Base-by-base conservation (phyloP, 2,797 vertebrate species). In the Gambelia wislizenii region DNA sequence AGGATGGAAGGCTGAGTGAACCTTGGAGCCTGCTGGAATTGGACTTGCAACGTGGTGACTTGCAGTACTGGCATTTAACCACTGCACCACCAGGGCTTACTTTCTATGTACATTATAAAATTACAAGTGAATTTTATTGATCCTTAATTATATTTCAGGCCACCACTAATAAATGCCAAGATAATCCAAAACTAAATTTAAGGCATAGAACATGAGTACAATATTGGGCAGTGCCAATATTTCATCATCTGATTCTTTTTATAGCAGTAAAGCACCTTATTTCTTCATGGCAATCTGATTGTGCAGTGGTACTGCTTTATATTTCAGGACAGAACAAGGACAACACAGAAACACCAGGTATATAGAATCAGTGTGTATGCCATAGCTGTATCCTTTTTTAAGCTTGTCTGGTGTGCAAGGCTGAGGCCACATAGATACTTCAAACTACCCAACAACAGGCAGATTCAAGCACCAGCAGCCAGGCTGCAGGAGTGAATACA, bases 141-240 rank as follows among this genome's bases (percentile, higher is more conserved):
- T 75, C 42, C 70, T 83, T 88, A 10, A 83, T 76, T 75, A 75
- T 49, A 36, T n/a, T 75, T 75, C 44, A 76, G 25, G 74, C 13
- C 54, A 82, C 33, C n/a, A 87, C 33, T 59, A 61, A 83, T 83
- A 83, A 61, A 36, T 83, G 8, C 20, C 30, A 82, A 47, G 79
- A 64, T 87, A 49, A 87, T 76, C 7, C 79, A 59, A 56, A 22
- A 72, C 30, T 8, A 81, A 81, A 87, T 72, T 72, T 81, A 54
- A 56, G 6, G 52, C 42, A 74, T 12, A 74, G 54, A 76, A 72
- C 16, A 44, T 25, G 36, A 83, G 33, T 4, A 4, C 14, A 49
- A 49, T 22, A 64, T 88, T 83, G 67, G 20, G 61, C 61, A 47
- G 3, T 83, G 42, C 52, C 36, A 47, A 82, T n/a, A 72, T 27